A percentile compares a stretch with the other conserved stretches of the same genome.
Conservation (phyloP, 1,140 invertebrate genomes). For the Ips typographus region DNA sequence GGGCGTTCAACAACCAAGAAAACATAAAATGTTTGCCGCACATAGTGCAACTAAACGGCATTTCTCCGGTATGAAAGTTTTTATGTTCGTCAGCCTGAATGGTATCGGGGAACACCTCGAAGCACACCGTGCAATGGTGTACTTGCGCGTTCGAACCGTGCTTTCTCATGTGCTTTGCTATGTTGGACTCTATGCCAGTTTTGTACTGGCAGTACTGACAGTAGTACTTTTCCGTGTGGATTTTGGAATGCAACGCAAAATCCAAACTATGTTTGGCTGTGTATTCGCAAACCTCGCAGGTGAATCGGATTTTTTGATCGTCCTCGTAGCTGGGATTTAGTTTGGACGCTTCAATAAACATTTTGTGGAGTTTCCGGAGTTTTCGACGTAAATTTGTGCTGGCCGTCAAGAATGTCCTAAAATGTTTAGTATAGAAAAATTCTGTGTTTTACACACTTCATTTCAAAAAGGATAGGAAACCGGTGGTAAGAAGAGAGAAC, state of each 20-base stretch:
- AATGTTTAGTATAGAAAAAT: too few species aligned
- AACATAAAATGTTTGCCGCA: slow-evolving; percentile 57
- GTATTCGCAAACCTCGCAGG: slow-evolving; percentile 43
- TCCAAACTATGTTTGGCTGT: slow-evolving; percentile 39
- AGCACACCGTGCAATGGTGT: slow-evolving; percentile 54
- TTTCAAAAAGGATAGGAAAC: too few species aligned
- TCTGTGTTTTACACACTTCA: too few species aligned
- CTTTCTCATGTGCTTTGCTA: slow-evolving; percentile 46
- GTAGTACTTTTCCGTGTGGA: slow-evolving; percentile 47
- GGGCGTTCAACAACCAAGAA: slow-evolving; percentile 46
- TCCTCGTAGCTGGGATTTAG: slow-evolving; percentile 2
- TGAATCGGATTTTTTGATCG: slow-evolving; percentile 31
- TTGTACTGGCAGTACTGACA: slow-evolving; percentile 52
- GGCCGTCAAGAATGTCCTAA: too few species aligned
- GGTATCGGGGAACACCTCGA: slow-evolving; percentile 52
- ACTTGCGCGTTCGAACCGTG: slow-evolving; percentile 51
- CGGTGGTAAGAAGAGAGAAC: too few species aligned
- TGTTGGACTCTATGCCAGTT: slow-evolving; percentile 48
- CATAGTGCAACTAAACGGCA: slow-evolving; percentile 61
- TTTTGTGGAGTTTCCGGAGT: slow-evolving; percentile 10
- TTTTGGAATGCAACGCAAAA: slow-evolving; percentile 43
- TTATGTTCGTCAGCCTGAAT: slow-evolving; percentile 52
- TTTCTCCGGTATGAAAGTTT: slow-evolving; percentile 57
- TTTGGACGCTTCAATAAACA: slow-evolving; percentile 14
- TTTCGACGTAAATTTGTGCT: neutral